Evolutionary conservation across 2,797 vertebrate species (phyloP).

Genomic region (Knipowitschia caucasica): DNA sequence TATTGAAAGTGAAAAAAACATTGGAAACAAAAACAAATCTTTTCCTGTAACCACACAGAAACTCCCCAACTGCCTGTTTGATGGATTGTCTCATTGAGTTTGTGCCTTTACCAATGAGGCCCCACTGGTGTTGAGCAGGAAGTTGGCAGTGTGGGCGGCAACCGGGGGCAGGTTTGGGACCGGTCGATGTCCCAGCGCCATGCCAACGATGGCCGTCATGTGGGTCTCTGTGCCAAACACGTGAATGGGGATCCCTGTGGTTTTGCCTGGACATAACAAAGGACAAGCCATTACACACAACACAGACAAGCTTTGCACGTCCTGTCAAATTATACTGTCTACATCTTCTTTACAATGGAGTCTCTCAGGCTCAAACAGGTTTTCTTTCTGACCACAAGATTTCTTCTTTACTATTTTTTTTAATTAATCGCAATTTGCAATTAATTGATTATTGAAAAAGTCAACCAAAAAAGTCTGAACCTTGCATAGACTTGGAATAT

Average conservation of each 20-base stretch:
- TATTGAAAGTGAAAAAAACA: too few species aligned
- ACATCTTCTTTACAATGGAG: background rate
- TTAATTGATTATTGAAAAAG: too few species aligned
- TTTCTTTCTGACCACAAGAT: too few species aligned
- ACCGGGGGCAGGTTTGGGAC: conserved; percentile 91
- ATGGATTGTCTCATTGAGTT: conserved; percentile 11
- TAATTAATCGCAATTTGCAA: too few species aligned
- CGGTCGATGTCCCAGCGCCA: conserved; percentile 91
- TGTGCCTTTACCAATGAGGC: conserved; percentile 79
- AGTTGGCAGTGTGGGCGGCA: conserved; percentile 94
- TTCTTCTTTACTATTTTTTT: too few species aligned
- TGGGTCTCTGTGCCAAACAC: conserved; percentile 98
- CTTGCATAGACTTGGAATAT: too few species aligned
- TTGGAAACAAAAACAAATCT: too few species aligned
- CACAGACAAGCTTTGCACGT: background rate
- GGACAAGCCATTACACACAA: background rate
- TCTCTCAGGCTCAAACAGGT: background rate
- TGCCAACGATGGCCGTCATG: conserved; percentile 98
- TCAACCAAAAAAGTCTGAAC: too few species aligned
- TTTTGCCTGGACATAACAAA: conserved; percentile 81
- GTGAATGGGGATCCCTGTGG: conserved; percentile 95
- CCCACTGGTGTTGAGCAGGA: conserved; percentile 92
- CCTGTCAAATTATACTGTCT: background rate
- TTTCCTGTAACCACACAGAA: too few species aligned
- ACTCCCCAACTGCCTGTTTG: background rate